Evolutionary conservation across 2,797 vertebrate species (phyloP).

Genomic region (Mastacembelus armatus): DNA sequence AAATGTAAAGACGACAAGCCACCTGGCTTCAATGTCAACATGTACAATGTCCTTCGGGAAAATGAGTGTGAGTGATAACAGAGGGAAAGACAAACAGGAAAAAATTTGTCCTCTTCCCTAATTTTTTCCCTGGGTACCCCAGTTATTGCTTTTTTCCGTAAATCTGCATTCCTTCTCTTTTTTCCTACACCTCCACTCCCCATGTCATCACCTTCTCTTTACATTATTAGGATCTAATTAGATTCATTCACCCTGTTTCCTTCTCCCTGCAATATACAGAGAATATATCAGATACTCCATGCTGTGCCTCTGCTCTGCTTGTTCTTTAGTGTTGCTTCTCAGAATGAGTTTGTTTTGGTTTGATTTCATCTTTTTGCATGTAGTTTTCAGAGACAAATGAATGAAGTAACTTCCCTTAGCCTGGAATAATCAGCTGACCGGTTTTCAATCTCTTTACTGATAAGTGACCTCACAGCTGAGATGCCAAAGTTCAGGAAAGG

Average conservation of each 20-base stretch:
- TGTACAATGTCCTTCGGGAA: slow-evolving; percentile 83
- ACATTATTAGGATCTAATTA: slow-evolving; percentile 28
- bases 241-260: slow-evolving; percentile 17
- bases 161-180: slow-evolving; percentile 57
- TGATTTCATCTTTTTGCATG: slow-evolving; percentile 51
- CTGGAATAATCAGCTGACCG: slow-evolving; percentile 47
- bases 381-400: slow-evolving; percentile 33
- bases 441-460: slow-evolving; percentile 55
- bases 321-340: slow-evolving; percentile 42
- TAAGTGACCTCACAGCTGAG: slow-evolving; percentile 72
- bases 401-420: slow-evolving; percentile 41
- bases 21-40: slow-evolving; percentile 78
- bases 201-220: slow-evolving; percentile 24
- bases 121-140: slow-evolving; percentile 16
- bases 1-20: slow-evolving; percentile 46
- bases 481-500: slow-evolving; percentile 77
- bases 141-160: slow-evolving; percentile 38
- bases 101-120: slow-evolving; percentile 11
- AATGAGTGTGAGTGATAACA: slow-evolving; percentile 82
- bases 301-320: slow-evolving; percentile 72
- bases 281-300: slow-evolving; percentile 58
- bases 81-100: neutral
- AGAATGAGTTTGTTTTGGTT: slow-evolving; percentile 47
- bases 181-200: slow-evolving; percentile 29
- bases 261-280: slow-evolving; percentile 39